Evolutionary conservation across 2,113 vertebrate genomes (phyloP).

Genomic region (Chaetodon trifascialis): DNA sequence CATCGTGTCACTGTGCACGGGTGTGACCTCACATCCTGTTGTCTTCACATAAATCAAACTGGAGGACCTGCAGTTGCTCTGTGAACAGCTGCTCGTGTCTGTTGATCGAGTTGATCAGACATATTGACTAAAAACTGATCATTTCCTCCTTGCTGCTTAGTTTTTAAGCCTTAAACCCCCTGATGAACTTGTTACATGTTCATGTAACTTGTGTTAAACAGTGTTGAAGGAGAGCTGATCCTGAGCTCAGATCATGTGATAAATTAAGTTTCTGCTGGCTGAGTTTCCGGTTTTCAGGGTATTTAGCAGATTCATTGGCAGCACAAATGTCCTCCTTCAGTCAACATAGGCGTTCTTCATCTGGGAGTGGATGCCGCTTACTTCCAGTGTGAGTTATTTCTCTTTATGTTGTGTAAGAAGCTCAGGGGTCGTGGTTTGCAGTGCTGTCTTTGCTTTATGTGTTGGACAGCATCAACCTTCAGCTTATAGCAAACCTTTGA

Average conservation of each 20-base stretch:
- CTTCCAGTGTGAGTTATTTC: background rate
- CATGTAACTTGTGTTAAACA: too few species aligned
- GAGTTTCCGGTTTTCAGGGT: background rate
- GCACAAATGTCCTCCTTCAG: background rate
- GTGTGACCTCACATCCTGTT: constrained; percentile 28
- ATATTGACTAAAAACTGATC: too few species aligned
- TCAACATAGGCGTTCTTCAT: background rate
- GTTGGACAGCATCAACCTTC: background rate
- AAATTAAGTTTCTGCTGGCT: background rate
- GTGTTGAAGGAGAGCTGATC: background rate
- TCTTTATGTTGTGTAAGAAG: background rate
- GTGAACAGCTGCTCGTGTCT: background rate
- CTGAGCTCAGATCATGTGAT: background rate
- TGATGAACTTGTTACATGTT: too few species aligned
- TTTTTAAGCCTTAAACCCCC: too few species aligned
- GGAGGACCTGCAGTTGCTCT: background rate
- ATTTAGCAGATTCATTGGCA: background rate
- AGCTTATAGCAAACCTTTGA: background rate
- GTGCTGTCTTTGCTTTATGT: background rate
- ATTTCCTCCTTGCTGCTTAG: background rate
- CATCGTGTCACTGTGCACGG: background rate
- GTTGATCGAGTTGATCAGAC: background rate
- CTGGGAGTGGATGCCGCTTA: background rate
- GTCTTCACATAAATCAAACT: background rate
- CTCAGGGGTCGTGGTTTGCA: too few species aligned